Evolutionary conservation across 2,797 vertebrate genomes (phyloP).

Genomic region (Apogon talboti): DNA sequence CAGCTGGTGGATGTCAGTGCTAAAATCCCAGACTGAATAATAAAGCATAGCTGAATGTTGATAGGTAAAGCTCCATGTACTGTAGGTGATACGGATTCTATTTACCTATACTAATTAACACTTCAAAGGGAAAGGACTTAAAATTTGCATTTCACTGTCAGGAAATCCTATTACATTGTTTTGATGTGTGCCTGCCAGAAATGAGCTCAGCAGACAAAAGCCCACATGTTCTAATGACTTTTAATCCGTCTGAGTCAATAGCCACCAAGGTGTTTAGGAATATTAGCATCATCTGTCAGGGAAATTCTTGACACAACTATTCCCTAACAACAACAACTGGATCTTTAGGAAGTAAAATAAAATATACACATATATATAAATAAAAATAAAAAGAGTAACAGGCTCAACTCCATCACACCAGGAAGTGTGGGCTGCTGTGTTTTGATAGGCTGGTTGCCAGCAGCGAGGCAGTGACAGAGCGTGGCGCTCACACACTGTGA

Average conservation of each 20-base stretch:
- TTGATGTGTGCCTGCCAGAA: slow-evolving; percentile 71
- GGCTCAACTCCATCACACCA: slow-evolving; percentile 76
- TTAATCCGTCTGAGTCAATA: slow-evolving; percentile 80
- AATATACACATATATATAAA: slow-evolving; percentile 3
- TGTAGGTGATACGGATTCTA: slow-evolving; percentile 57
- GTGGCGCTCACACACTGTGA: slow-evolving; percentile 69
- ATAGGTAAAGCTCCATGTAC: slow-evolving; percentile 30
- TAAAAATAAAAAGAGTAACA: slow-evolving; percentile 32
- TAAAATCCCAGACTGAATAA: slow-evolving; percentile 22
- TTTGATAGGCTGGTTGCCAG: slow-evolving; percentile 86
- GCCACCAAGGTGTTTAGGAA: slow-evolving; percentile 74
- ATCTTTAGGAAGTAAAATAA: slow-evolving; percentile 31
- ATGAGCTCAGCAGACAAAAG: slow-evolving; percentile 71
- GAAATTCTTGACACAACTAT: slow-evolving; percentile 70
- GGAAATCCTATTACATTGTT: slow-evolving; percentile 76
- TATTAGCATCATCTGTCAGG: slow-evolving; percentile 70
- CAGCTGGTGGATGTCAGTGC: neutral
- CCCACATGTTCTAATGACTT: slow-evolving; percentile 80
- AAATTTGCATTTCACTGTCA: slow-evolving; percentile 65
- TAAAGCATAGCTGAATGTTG: slow-evolving; percentile 8
- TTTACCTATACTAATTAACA: slow-evolving; percentile 70
- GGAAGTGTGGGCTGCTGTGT: slow-evolving; percentile 78
- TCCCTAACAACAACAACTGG: slow-evolving; percentile 64
- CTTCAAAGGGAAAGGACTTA: slow-evolving; percentile 69
- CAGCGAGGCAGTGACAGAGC: slow-evolving; percentile 63